Percentiles rank a stretch among this genome's conserved stretches.
phyloP scores from a whole-genome alignment of 2,888 invertebrate species.

The Junonia oenone region DNA sequence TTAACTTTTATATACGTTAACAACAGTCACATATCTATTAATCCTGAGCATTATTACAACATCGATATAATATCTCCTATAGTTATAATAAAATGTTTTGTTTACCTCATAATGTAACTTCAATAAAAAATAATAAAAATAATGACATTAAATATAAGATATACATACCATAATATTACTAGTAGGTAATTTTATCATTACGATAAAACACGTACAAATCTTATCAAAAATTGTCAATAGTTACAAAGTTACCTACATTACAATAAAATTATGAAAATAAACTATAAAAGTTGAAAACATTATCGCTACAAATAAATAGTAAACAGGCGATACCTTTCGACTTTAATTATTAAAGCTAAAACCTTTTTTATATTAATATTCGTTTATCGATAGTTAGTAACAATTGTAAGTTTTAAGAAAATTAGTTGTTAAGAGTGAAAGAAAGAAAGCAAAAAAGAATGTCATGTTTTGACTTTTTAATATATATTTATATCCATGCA shows the following conservation, averaged over 20 bases:
- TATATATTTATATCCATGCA: not conserved
- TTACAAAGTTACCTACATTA: conserved; percentile 1
- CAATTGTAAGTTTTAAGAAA: not conserved
- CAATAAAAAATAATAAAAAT: not conserved
- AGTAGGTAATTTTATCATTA: too few species aligned
- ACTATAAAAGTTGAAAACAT: conserved; percentile 1
- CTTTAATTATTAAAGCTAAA: conserved; percentile 1
- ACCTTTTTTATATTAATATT: not conserved
- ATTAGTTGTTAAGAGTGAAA: not conserved
- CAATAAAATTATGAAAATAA: not conserved
- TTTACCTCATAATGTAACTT: not conserved
- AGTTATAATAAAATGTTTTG: not conserved
- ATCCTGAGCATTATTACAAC: too few species aligned
- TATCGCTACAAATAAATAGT: not conserved
- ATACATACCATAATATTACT: not conserved
- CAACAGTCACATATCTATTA: too few species aligned
- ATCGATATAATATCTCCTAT: too few species aligned
- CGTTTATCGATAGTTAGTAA: not conserved
- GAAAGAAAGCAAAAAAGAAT: not conserved
- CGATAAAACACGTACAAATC: not conserved
- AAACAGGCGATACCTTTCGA: not conserved
- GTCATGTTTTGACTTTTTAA: not conserved
- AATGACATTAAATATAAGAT: not conserved
- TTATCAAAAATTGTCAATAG: not conserved
- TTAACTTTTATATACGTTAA: too few species aligned